Percentiles rank a stretch among this genome's conserved stretches.
Evolutionary conservation across 2,113 vertebrate species (phyloP).

Genomic region (Xerus inauris): DNA sequence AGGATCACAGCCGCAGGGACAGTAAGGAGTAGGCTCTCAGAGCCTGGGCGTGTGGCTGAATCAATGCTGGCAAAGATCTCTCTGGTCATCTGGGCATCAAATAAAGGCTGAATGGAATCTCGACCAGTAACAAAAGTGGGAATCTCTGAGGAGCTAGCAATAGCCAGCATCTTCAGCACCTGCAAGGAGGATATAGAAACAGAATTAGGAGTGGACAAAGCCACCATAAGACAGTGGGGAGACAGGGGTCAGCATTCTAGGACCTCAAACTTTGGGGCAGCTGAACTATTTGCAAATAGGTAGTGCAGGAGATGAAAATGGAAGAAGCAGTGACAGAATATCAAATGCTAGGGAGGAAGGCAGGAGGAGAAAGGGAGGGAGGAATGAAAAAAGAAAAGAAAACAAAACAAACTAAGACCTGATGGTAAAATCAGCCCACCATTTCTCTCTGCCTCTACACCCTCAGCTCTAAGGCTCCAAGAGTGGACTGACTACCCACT

Average conservation of each 20-base stretch:
- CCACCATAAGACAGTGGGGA: slow-evolving; percentile 81
- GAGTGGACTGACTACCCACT: accelerated
- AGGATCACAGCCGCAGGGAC: slow-evolving; percentile 91
- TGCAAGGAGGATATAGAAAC: slow-evolving; percentile 66
- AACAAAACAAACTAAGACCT: neutral
- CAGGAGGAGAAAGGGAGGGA: no score
- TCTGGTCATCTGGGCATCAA: slow-evolving; percentile 93
- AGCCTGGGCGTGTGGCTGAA: slow-evolving; percentile 91
- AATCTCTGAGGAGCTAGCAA: slow-evolving; percentile 89
- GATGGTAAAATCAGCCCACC: neutral
- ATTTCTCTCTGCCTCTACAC: neutral
- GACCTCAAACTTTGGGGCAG: neutral
- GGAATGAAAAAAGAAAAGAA: neutral
- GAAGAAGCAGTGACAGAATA: neutral
- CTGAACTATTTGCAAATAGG: neutral
- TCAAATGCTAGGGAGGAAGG: neutral
- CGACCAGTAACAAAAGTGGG: slow-evolving; percentile 78
- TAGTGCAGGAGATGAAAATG: neutral
- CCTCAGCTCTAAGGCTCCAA: neutral
- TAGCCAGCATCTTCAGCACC: slow-evolving; percentile 94
- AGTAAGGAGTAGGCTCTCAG: slow-evolving; percentile 88
- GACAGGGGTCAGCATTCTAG: slow-evolving; percentile 66
- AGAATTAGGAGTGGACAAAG: neutral
- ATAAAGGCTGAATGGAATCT: slow-evolving; percentile 85
- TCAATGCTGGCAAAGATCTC: slow-evolving; percentile 98